Base-by-base conservation (phyloP, 2,888 invertebrate genomes). In the Heliothis peltigera region DNA sequence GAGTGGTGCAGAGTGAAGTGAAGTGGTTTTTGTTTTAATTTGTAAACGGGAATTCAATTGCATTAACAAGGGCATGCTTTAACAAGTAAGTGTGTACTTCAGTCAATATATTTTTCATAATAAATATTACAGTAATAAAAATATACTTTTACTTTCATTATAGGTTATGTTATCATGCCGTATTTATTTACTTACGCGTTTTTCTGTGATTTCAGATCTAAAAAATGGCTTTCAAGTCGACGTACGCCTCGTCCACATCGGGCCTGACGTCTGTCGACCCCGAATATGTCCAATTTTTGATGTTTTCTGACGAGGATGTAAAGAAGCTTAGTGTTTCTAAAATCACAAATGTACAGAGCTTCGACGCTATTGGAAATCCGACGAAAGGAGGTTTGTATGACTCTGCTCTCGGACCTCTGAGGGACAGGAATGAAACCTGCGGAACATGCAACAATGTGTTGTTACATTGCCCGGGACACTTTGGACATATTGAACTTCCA, bases 401-500 rank as follows among this genome's bases (percentile, higher is more conserved):
- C 90, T 96, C 96, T 54, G 95, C 96, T 2, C 93, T 99, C 89
- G 99, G 97, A 7, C 97, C 97, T 2, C 85, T 95, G 42, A 95
- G 96, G 68, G 96, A 96, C 15, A 91, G 95, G 52, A 91, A 95
- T 80, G 97, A 98, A 68, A 95, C 96, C 0, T 99, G 99, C 89
- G 93, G 93, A 4, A 99, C 98, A 7, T 99, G 99, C 86, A 95
- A 96, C 10, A 96, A 96, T 75, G 95, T 95, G 18, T 87, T 96
- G 48, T 86, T 95, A 7, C 93, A 96, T 70, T 99, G 99, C 86
- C 96, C 97, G 0, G 99, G 99, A 0, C 99, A 99, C 91, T 97
- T 98, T 90, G 99, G 99, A 0, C 98, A 99, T 87, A 98, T 99
- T 71, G 97, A 98, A 76, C 93, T 99, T 1, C 98, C 98, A 0